phyloP scores from a whole-genome alignment of 2,113 vertebrate genomes.

The Corapipo altera region DNA sequence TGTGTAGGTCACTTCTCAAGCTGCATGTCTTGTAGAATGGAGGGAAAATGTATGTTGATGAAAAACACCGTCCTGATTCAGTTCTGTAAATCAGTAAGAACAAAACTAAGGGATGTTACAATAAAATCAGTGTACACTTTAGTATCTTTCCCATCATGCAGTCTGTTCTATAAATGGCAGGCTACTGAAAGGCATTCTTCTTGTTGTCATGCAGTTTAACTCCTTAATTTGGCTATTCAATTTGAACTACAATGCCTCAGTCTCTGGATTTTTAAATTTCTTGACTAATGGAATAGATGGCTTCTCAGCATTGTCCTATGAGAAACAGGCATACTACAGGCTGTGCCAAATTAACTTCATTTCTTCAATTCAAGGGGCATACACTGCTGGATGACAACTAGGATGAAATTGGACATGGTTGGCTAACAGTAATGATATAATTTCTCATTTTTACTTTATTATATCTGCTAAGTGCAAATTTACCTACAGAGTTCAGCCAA shows the following conservation, averaged over 20 bases:
- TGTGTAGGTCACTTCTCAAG: not conserved
- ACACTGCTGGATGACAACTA: not conserved
- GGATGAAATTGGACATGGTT: not conserved
- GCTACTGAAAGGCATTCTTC: not conserved
- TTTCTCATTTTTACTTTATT: slow-evolving; percentile 29
- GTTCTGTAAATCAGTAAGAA: not conserved
- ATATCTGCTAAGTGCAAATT: slow-evolving; percentile 14
- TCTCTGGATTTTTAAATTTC: not conserved
- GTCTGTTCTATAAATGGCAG: not conserved
- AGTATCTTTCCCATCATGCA: not conserved
- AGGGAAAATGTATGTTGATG: not conserved
- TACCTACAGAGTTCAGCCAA: not conserved
- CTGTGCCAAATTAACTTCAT: not conserved
- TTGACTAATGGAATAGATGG: not conserved
- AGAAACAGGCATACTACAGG: not conserved
- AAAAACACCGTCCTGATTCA: not conserved
- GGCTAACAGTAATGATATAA: not conserved
- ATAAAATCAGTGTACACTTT: not conserved
- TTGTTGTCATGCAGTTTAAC: slow-evolving; percentile 8
- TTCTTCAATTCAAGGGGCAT: slow-evolving; percentile 13
- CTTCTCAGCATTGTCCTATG: not conserved
- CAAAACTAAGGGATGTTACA: not conserved
- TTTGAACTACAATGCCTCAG: not conserved
- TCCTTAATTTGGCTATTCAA: slow-evolving; percentile 13
- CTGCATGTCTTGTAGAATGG: not conserved